Evolutionary conservation across 2,797 vertebrate genomes (phyloP), one percentile per base, ranked within the genome.

Genomic region (Rhinoraja longicauda): DNA sequence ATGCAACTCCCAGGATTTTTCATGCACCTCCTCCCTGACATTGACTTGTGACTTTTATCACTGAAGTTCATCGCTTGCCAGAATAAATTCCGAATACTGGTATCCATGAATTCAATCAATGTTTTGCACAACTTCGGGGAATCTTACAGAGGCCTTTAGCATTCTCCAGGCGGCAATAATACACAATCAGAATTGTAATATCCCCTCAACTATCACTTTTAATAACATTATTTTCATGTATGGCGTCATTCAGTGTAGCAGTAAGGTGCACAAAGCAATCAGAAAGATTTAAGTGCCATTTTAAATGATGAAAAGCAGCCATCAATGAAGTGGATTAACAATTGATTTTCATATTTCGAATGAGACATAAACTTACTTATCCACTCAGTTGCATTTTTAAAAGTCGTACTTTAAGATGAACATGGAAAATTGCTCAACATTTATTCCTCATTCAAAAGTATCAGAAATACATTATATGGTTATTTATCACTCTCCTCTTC

Each of bases 231-330:
- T 84, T 64, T 32, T 64, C 26, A 32, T n/a, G 19, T 64, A 36
- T 88, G 13, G 62, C 8, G 29, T 32, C 29, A 5, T 86, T 64
- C 57, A n/a, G 26, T 86, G 29, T 32, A 84, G 29, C 17, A 59
- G n/a, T 26, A 59, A 29, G 81, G 9, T 59, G 53, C 45, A 62
- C 4, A 45, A 45, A 39, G 29, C 57, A 29, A 53, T 82, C 26
- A 57, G 10, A 19, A n/a, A 84, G 53, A 59, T 57, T n/a, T 84
- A 84, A 62, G 29, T 59, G 15, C 26, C 81, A 84, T 84, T 59
- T 29, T 84, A 84, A 84, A 84, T 59, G 26, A 84, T 84, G n/a
- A 29, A 84, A 84, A 57, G 57, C 79, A 84, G 81, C 26, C 53
- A 84, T 84, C 29, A 59, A 84, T 84, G 53, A 82, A 29, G 84